Evolutionary conservation across 2,797 vertebrate genomes (phyloP).

Genomic region (Thaleichthys pacificus): DNA sequence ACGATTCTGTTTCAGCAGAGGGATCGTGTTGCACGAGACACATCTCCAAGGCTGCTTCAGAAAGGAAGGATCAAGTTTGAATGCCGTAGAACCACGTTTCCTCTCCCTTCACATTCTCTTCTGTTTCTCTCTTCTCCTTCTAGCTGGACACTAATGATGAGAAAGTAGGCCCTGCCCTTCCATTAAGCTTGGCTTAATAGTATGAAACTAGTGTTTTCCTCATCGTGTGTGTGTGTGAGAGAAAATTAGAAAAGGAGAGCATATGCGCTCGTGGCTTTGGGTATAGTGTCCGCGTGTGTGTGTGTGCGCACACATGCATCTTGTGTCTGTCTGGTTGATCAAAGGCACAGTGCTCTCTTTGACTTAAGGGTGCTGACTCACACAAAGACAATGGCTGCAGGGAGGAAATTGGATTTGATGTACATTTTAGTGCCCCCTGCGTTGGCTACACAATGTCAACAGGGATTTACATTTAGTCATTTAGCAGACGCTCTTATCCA

Average conservation of each 20-base stretch:
- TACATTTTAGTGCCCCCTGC: no score
- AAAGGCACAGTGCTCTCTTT: slow-evolving; percentile 34
- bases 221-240: not conserved
- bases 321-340: slow-evolving; percentile 29
- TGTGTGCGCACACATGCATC: not conserved
- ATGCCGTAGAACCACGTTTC: not conserved
- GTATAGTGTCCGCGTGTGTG: not conserved
- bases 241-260: not conserved
- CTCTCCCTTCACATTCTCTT: slow-evolving; percentile 28
- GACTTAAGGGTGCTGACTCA: no score
- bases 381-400: no score
- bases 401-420: no score
- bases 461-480: no score
- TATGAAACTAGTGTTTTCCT: slow-evolving; percentile 16
- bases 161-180: slow-evolving; percentile 52
- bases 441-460: no score
- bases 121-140: not conserved
- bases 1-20: no score
- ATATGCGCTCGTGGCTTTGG: not conserved
- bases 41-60: no score
- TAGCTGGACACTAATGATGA: slow-evolving; percentile 18
- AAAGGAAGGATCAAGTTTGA: no score
- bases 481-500: no score
- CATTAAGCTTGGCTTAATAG: slow-evolving; percentile 59
- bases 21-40: no score